phyloP scores from a whole-genome alignment of 2,113 vertebrate species.

The Leptocoma aspasia region DNA sequence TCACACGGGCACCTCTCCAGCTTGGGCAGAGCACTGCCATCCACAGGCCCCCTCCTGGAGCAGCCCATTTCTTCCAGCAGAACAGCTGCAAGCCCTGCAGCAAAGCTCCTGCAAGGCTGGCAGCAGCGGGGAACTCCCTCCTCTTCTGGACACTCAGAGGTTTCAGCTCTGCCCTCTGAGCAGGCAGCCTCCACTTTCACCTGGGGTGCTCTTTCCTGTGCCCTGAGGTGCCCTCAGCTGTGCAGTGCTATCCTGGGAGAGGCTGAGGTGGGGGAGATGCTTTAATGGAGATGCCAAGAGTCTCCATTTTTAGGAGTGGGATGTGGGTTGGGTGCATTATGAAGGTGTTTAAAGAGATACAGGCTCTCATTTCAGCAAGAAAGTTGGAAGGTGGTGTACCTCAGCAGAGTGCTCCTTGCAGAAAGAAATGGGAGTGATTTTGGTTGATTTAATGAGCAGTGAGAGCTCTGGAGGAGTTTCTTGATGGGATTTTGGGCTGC shows the following conservation, averaged over 20 bases:
- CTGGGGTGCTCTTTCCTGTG: neutral
- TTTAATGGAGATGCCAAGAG: neutral
- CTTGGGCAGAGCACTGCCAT: neutral
- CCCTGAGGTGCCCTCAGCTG: neutral
- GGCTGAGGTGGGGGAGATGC: neutral
- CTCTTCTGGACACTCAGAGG: neutral
- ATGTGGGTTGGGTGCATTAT: neutral
- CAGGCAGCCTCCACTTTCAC: neutral
- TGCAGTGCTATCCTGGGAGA: rapidly evolving
- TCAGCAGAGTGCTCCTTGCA: neutral
- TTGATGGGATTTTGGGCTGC: neutral
- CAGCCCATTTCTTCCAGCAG: neutral
- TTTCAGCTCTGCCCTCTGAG: neutral
- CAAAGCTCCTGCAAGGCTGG: neutral
- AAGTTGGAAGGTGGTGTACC: neutral
- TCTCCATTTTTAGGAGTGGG: neutral
- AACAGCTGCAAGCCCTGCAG: neutral
- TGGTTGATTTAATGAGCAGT: neutral
- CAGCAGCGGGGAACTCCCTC: rapidly evolving
- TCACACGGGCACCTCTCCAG: neutral
- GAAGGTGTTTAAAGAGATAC: neutral
- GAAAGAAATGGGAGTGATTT: neutral
- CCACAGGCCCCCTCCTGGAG: neutral
- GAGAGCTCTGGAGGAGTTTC: neutral
- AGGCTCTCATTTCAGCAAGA: neutral